These are phyloP conservation scores for Myathropa florea DNA, from an alignment of 2,888 invertebrate species.

Conservation along the genomic window DNA sequence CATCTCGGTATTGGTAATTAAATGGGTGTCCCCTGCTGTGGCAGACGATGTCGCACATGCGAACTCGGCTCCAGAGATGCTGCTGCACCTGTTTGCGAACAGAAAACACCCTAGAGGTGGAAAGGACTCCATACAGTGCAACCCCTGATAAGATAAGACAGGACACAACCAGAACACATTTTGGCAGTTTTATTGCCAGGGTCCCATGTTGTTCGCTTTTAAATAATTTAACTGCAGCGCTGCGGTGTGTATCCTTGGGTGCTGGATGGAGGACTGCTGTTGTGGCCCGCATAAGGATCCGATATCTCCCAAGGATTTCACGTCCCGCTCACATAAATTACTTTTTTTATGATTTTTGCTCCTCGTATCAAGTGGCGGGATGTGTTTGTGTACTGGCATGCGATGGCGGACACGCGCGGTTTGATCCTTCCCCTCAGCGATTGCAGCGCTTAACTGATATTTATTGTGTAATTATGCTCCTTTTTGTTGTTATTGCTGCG, in stretches of 20 bases:
- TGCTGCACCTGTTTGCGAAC: conserved; percentile 50
- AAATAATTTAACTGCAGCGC: conserved; percentile 63
- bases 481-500: conserved; percentile 56
- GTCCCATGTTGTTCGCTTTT: conserved; percentile 46
- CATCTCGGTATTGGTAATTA: conserved; percentile 54
- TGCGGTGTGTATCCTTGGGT: conserved; percentile 33
- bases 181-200: conserved; percentile 38
- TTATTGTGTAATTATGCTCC: conserved; percentile 67
- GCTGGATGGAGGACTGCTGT: conserved; percentile 1
- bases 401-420: conserved; percentile 61
- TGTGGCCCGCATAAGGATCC: conserved; percentile 51
- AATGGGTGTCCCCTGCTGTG: conserved; percentile 47
- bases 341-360: conserved; percentile 63
- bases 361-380: conserved; percentile 43
- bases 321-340: conserved; percentile 65
- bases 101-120: background rate
- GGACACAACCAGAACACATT: conserved; percentile 44
- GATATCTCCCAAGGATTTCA: conserved; percentile 56
- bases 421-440: conserved; percentile 55
- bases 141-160: conserved; percentile 46
- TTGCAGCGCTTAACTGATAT: conserved; percentile 62
- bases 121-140: conserved; percentile 56
- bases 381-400: conserved; percentile 25
- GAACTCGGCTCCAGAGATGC: conserved; percentile 51
- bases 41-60: conserved; percentile 58